Percentiles rank a stretch among this genome's conserved stretches.
Evolutionary conservation across 2,888 invertebrate species (phyloP).

Genomic region (Phaonia tiefii): DNA sequence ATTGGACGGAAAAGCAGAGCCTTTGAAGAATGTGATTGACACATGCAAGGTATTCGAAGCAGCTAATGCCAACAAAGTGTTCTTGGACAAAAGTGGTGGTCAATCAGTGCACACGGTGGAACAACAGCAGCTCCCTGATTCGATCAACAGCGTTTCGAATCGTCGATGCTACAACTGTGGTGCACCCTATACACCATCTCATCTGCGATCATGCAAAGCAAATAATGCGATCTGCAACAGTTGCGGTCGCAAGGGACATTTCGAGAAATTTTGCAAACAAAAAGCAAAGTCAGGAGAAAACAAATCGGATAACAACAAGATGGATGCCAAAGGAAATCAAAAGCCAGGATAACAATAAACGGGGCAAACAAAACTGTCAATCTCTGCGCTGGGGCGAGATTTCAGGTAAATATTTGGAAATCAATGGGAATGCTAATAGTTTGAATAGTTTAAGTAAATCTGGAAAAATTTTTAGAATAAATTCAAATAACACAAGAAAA

Average conservation of each 20-base stretch:
- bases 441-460: conserved; percentile 38
- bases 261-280: conserved; percentile 25
- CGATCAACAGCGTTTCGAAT: conserved; percentile 8
- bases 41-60: conserved; percentile 55
- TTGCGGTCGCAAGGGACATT: conserved; percentile 45
- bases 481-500: conserved; percentile 29
- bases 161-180: conserved; percentile 52
- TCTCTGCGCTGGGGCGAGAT: conserved; percentile 7
- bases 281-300: too few relatives aligned
- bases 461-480: too few relatives aligned
- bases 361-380: conserved; percentile 22
- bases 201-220: conserved; percentile 57
- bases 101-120: conserved; percentile 5
- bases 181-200: conserved; percentile 42
- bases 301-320: too few relatives aligned
- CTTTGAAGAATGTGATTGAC: conserved; percentile 53
- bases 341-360: neutral
- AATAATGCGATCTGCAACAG: conserved; percentile 51
- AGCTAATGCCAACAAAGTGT: conserved; percentile 45
- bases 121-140: neutral
- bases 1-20: conserved; percentile 66
- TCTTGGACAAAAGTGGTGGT: conserved; percentile 40
- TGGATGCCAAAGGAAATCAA: neutral
- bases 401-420: neutral
- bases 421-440: neutral